Percentiles rank a stretch among this genome's conserved stretches.
These are phyloP conservation scores for Acronicta psi DNA, from an alignment of 2,888 invertebrate genomes.

Conservation along the genomic window DNA sequence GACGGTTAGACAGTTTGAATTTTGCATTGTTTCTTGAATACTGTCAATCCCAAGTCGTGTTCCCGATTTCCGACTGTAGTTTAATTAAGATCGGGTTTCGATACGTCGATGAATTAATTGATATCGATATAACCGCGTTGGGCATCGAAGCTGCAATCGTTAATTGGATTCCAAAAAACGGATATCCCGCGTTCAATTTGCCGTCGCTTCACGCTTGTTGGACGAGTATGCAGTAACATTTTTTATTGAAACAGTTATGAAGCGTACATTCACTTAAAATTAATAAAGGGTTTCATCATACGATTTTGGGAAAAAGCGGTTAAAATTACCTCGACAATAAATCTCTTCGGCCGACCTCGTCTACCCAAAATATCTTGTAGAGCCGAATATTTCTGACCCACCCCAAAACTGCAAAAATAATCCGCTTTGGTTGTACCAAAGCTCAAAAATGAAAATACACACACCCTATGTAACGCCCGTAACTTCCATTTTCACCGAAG, in stretches of 20 bases:
- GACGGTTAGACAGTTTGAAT: conserved; percentile 10
- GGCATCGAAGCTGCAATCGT: conserved; percentile 55
- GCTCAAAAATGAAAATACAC: conserved; percentile 11
- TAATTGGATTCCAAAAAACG: conserved; percentile 64
- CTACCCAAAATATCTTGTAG: too few relatives aligned
- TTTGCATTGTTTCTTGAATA: conserved; percentile 15
- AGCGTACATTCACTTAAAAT: too few relatives aligned
- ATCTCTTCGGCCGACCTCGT: too few relatives aligned
- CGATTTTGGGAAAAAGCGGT: too few relatives aligned
- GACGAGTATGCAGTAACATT: conserved; percentile 20
- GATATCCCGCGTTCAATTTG: conserved; percentile 47
- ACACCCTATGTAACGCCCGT: conserved; percentile 8
- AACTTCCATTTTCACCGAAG: conserved; percentile 13
- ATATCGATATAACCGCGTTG: conserved; percentile 44
- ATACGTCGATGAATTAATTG: conserved; percentile 29
- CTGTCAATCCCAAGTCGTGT: conserved; percentile 13
- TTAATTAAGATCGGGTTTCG: conserved; percentile 49
- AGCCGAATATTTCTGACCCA: background rate
- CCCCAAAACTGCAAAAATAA: background rate
- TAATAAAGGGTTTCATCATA: too few relatives aligned
- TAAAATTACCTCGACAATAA: too few relatives aligned
- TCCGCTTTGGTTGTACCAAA: conserved; percentile 11
- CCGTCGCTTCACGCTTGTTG: conserved; percentile 42
- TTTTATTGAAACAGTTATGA: conserved; percentile 26
- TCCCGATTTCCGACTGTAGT: conserved; percentile 24